Evolutionary conservation across 64 coral and sea anemone genomes (phyloP), one percentile per base, ranked within the genome.

Genomic region (Porites australiensis): DNA sequence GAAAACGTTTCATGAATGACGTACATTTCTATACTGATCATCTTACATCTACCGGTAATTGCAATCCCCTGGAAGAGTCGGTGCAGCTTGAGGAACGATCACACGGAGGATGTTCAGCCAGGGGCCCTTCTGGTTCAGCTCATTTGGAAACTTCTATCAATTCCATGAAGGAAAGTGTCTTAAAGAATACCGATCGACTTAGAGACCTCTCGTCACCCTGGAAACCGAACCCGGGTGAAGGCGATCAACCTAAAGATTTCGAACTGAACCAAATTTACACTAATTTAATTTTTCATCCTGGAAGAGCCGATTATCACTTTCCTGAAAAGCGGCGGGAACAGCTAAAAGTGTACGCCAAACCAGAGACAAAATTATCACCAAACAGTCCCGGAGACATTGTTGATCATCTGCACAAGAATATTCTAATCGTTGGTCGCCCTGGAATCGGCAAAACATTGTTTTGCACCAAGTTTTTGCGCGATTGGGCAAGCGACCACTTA

Each of bases 331-430:
- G 62, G 66, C n/a, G 53, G n/a, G n/a, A n/a, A n/a, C n/a, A n/a
- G n/a, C n/a, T n/a, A n/a, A n/a, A n/a, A n/a, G n/a, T n/a, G n/a
- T 93, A 59, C 55, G 16, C 91, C 75, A 70, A 87, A 75, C 14
- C 49, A 3, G n/a, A 20, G 2, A 18, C 59, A 52, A 68, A 77
- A 4, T 12, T 62, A 2, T 2, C 8, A 20, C 45, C 63, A 13
- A 77, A 75, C 87, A n/a, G 4, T 11, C 50, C 60, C 10, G 23
- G 70, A 77, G 58, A 52, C 7, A 57, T 50, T 1, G 3, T 66
- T 77, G 44, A 10, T 14, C 68, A 45, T 18, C 6, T 23, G 7
- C 13, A 76, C 14, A 92, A 72, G 50, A 92, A 79, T 4, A 83
- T 86, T 86, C 81, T 77, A 7, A 3, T 82, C n/a, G 50, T 75